Evolutionary conservation across 1,140 invertebrate species (phyloP), one percentile per base, ranked within the genome.

Genomic region (Bradynema listronoti): DNA sequence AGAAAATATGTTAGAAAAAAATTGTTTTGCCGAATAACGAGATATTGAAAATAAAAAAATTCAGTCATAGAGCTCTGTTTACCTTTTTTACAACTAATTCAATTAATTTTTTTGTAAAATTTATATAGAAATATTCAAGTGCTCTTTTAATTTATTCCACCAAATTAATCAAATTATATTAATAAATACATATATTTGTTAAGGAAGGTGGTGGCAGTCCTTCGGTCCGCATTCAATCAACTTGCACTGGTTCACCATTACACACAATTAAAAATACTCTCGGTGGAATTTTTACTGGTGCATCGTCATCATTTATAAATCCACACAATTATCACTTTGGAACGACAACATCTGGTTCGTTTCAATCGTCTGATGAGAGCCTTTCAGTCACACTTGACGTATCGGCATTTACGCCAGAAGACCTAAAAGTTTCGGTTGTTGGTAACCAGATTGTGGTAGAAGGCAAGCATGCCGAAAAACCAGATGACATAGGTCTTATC

Each of bases 241-340:
- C n/a, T 24, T n/a, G 47, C 3, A 51, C 19, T 27, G 55, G 34
- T 19, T 46, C 51, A 0, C 66, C 65, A 6, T 30, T 66, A 24
- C 62, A 69, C 5, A 63, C 66, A 22, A 63, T 69, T 25, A 69
- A 49, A 9, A 27, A 14, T 4, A 49, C 16, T 22, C 16, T 50
- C n/a, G 27, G 25, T 25, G 47, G 47, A 9, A 49, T 47, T 16
- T 39, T 55, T 25, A 47, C 24, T 33, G 53, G 54, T 19, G 50
- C 45, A 0, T 70, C 55, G 33, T 43, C 56, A 6, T 55, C 41
- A n/a, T 68, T 69, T n/a, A 54, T 63, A n/a, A 51, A 67, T 30
- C 66, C 66, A 22, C 67, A 68, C 52, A 68, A 68, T 45, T 68
- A 68, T 39, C 66, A 68, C n/a, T 68, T 68, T 34, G 66, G 66